Base-by-base conservation (phyloP, 2,797 vertebrate species). In the Oreochromis grahami region DNA sequence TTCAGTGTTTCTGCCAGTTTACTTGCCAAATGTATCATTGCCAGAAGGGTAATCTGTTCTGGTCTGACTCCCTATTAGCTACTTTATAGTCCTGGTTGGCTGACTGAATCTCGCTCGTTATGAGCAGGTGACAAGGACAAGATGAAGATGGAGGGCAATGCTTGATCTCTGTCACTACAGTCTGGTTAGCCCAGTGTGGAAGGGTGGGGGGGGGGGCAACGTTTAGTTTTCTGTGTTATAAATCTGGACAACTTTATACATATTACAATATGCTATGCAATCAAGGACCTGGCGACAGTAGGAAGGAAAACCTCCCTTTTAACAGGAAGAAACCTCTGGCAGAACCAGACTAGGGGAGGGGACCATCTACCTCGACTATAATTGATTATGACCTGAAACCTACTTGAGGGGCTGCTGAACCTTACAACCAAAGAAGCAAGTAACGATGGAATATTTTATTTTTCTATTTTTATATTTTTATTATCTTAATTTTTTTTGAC, bases 111-210 rank as follows among this genome's bases (percentile, higher is more conserved):
- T 3, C 77, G 50, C 86, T 94, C 79, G 55, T 95, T 92, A 94
- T 91, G 86, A 91, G 90, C 84, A 94, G 89, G 94, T 91, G 94
- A 91, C 86, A 53, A 81, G 84, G 88, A 94, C 63, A 70, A 77
- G 91, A 91, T 86, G 87, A 87, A 84, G 92, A 91, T 63, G 80
- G 84, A 90, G 81, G 77, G 26, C 12, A n/a, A 8, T 2, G 80
- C 83, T 81, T 50, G 87, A 86, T 90, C 90, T 85, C 56, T 70
- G 81, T 29, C 36, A 19, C 15, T 43, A 82, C 63, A 82, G 78
- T 77, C 56, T 82, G 56, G 81, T 82, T 60, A 78, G 41, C 77
- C 41, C n/a, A 29, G 48, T n/a, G 13, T 43, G 26, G 26, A 17
- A 15, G 55, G 10, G n/a, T 11, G 76, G 41, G 74, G 53, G 58